phyloP scores from a whole-genome alignment of 2,888 invertebrate species.

The Tetragonula carbonaria region DNA sequence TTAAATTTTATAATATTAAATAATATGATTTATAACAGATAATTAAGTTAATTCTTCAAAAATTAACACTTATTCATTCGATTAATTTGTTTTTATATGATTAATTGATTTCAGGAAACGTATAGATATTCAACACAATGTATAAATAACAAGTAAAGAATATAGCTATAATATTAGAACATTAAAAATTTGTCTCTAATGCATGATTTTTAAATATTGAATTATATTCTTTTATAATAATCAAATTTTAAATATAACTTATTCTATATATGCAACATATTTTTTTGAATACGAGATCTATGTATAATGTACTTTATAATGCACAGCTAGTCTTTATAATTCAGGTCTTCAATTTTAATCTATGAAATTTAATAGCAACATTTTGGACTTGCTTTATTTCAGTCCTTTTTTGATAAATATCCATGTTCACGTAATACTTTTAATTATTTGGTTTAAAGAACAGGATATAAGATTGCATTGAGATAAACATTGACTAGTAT shows the following conservation, averaged over 20 bases:
- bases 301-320: slow-evolving; percentile 37
- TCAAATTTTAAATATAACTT: slow-evolving; percentile 44
- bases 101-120: slow-evolving; percentile 35
- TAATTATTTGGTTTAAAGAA: slow-evolving; percentile 69
- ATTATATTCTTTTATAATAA: slow-evolving; percentile 39
- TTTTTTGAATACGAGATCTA: slow-evolving; percentile 48
- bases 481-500: slow-evolving; percentile 79
- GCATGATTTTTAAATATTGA: slow-evolving; percentile 25
- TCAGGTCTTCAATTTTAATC: slow-evolving; percentile 67
- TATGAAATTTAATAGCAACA: slow-evolving; percentile 56
- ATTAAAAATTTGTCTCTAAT: slow-evolving; percentile 47
- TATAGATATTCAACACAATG: slow-evolving; percentile 36
- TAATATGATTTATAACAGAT: slow-evolving; percentile 21
- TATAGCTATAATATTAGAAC: slow-evolving; percentile 37
- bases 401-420: slow-evolving; percentile 55
- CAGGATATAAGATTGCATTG: slow-evolving; percentile 67
- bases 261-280: slow-evolving; percentile 44
- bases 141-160: slow-evolving; percentile 44
- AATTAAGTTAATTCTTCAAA: slow-evolving; percentile 19
- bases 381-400: slow-evolving; percentile 49
- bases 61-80: neutral
- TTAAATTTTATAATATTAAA: slow-evolving; percentile 29
- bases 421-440: slow-evolving; percentile 59
- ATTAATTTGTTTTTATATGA: neutral
- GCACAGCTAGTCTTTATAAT: slow-evolving; percentile 50